Conservation (phyloP, 2,113 vertebrate genomes). For the Ictidomys tridecemlineatus region DNA sequence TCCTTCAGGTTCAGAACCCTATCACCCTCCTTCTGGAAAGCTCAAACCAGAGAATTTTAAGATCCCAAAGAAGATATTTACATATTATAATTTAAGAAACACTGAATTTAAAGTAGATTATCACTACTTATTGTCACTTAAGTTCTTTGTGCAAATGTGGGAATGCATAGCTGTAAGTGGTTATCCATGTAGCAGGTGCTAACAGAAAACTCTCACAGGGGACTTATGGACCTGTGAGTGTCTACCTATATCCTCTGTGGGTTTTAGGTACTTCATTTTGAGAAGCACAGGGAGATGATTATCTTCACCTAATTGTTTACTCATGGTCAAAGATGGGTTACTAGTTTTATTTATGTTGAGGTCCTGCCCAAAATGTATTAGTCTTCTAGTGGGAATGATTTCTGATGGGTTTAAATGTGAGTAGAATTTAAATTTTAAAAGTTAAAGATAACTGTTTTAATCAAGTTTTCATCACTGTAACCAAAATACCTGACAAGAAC, state of each 20-base stretch:
- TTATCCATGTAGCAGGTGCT: neutral
- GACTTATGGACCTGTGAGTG: neutral
- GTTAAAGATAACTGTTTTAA: neutral
- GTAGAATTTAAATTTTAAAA: neutral
- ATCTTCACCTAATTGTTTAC: neutral
- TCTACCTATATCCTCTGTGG: neutral
- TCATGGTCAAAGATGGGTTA: neutral
- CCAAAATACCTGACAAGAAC: too few species aligned
- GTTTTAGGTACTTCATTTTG: neutral
- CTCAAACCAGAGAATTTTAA: neutral
- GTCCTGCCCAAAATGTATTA: neutral
- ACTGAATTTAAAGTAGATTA: neutral
- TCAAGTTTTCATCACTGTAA: too few species aligned
- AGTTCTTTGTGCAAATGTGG: neutral
- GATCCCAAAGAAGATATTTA: neutral
- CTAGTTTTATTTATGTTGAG: neutral
- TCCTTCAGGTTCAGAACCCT: neutral
- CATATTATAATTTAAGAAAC: conserved; percentile 13
- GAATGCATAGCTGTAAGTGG: neutral
- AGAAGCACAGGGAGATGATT: neutral
- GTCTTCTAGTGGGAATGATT: conserved; percentile 3
- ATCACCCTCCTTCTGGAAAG: neutral
- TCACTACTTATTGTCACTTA: neutral
- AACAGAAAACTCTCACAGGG: neutral
- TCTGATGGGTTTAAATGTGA: conserved; percentile 17